Conservation (phyloP, 2,113 vertebrate genomes). For the Tachysurus vachellii region DNA sequence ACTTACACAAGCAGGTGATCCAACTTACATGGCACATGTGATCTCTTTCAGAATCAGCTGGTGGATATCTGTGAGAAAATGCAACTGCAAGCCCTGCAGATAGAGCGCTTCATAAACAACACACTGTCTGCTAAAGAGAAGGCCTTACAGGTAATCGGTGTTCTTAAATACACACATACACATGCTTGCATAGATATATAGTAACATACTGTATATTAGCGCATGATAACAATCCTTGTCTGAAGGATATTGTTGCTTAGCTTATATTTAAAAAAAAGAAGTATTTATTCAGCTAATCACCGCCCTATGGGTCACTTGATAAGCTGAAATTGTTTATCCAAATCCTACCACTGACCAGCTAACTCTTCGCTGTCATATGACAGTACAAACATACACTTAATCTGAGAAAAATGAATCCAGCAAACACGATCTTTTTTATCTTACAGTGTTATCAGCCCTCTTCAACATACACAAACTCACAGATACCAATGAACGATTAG, state of each 20-base stretch:
- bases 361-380: not conserved
- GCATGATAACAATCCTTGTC: not conserved
- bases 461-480: not conserved
- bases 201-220: not conserved
- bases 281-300: constrained; percentile 3
- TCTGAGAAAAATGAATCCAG: not conserved
- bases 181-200: not conserved
- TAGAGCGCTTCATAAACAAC: constrained; percentile 78
- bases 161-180: not conserved
- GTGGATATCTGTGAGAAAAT: constrained; percentile 91
- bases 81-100: constrained; percentile 84
- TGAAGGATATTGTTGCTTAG: not conserved
- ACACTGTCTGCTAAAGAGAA: constrained; percentile 82
- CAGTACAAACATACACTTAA: not conserved
- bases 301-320: not conserved
- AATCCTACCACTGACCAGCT: not conserved
- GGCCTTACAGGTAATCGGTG: constrained; percentile 76
- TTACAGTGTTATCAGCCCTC: not conserved
- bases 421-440: not conserved
- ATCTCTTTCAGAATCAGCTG: constrained; percentile 78
- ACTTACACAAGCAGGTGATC: not conserved
- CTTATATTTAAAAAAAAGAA: not conserved
- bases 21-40: not conserved
- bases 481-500: not conserved
- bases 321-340: not conserved